A percentile compares a stretch with the other conserved stretches of the same genome.
Evolutionary conservation across 2,797 vertebrate species (phyloP).

Genomic region (Sciurus carolinensis): DNA sequence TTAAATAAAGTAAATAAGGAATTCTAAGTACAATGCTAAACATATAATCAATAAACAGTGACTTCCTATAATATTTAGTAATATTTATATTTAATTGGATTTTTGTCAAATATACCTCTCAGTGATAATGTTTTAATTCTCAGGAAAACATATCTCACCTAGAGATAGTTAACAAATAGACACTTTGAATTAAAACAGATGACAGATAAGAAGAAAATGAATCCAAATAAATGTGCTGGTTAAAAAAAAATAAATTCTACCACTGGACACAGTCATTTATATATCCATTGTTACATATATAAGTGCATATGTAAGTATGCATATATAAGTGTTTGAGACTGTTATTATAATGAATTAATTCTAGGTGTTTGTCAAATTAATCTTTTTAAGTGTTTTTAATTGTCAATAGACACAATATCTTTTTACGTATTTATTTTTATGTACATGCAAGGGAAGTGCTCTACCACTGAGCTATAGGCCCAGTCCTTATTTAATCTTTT

Average conservation of each 20-base stretch:
- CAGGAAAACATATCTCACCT: background rate
- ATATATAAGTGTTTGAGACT: no score
- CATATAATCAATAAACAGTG: background rate
- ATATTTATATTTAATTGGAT: background rate
- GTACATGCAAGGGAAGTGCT: no score
- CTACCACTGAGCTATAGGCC: no score
- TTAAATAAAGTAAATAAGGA: constrained; percentile 25
- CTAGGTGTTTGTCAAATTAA: background rate
- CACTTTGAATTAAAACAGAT: constrained; percentile 56
- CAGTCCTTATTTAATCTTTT: background rate
- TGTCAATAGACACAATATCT: no score
- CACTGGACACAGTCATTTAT: background rate
- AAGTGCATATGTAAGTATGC: no score
- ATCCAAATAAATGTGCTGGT: background rate
- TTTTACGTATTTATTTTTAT: no score
- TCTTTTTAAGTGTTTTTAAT: no score
- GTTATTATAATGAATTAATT: no score
- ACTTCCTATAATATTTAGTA: background rate
- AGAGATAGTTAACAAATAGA: background rate
- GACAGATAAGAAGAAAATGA: constrained; percentile 28
- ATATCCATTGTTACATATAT: no score
- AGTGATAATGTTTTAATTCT: constrained; percentile 45
- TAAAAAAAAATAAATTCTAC: constrained; percentile 30
- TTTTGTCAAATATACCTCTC: constrained; percentile 28
- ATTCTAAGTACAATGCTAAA: constrained; percentile 45